phyloP scores from a whole-genome alignment of 2,113 vertebrate genomes.

The Urocolius indicus region DNA sequence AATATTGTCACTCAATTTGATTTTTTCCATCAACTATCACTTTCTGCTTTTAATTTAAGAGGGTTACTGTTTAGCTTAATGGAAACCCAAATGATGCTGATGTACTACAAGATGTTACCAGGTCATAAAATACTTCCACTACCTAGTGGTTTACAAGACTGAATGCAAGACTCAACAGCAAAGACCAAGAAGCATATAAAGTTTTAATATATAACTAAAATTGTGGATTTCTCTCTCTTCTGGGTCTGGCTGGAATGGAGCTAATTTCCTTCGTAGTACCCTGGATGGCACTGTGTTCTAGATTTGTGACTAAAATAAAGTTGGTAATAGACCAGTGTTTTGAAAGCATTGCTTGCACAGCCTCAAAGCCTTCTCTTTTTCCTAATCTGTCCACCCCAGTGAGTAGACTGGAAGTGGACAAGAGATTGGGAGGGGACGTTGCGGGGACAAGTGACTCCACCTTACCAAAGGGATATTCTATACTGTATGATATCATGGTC shows the following conservation, averaged over 20 bases:
- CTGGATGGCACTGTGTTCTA: neutral
- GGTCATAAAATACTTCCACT: constrained; percentile 45
- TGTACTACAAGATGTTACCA: neutral
- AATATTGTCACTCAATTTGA: constrained; percentile 24
- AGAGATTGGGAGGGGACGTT: neutral
- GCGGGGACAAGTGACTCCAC: neutral
- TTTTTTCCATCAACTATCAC: constrained; percentile 20
- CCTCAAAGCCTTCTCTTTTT: neutral
- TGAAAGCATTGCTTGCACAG: neutral
- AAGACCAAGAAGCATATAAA: neutral
- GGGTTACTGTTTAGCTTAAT: constrained; percentile 42
- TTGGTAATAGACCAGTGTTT: neutral
- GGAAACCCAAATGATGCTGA: constrained; percentile 52
- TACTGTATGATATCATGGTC: neutral
- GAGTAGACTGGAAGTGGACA: neutral
- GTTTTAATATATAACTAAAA: neutral
- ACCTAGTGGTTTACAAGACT: constrained; percentile 25
- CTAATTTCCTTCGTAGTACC: neutral
- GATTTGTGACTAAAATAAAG: neutral
- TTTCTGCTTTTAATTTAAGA: constrained; percentile 52
- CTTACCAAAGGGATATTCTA: neutral
- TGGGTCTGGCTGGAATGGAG: neutral
- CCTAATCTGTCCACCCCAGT: fast-evolving
- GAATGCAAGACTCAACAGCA: neutral
- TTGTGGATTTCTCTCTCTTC: neutral